Evolutionary conservation across 2,888 invertebrate genomes (phyloP).

Genomic region (Endomychus coccineus): DNA sequence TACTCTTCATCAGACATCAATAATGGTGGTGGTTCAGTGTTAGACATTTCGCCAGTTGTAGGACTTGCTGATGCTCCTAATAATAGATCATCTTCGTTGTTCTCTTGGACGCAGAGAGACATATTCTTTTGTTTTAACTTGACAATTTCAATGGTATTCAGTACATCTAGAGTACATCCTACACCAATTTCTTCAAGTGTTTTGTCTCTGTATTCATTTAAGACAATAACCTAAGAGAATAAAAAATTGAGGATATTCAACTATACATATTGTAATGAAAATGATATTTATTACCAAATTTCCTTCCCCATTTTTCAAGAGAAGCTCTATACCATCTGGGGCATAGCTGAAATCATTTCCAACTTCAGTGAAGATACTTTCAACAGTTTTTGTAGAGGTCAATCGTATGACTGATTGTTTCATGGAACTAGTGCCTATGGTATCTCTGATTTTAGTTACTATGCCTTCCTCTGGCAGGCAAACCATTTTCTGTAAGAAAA

Average conservation of each 20-base stretch:
- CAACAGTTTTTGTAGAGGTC: constrained; percentile 43
- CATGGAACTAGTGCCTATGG: constrained; percentile 30
- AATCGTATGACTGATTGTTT: constrained; percentile 31
- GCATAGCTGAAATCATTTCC: constrained; percentile 42
- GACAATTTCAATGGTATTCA: constrained; percentile 24
- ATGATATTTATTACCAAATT: no score
- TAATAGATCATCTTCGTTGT: constrained; percentile 41
- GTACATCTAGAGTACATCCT: constrained; percentile 33
- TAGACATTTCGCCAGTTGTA: constrained; percentile 30
- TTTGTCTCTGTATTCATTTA: constrained; percentile 42
- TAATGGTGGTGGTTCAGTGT: constrained; percentile 19
- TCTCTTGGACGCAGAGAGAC: constrained; percentile 11
- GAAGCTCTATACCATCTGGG: no score
- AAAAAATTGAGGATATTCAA: neutral
- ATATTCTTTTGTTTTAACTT: constrained; percentile 16
- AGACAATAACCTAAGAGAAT: constrained; percentile 23
- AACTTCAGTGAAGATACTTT: constrained; percentile 45
- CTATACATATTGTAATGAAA: no score
- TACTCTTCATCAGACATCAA: constrained; percentile 23
- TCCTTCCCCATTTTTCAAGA: no score
- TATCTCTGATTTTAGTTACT: no score
- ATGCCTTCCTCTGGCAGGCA: no score
- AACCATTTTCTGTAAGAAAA: no score
- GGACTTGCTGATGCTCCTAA: constrained; percentile 46
- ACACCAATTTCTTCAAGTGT: constrained; percentile 44